Percentiles rank a stretch among this genome's conserved stretches.
These are phyloP conservation scores for Selene dorsalis DNA, from an alignment of 2,797 vertebrate genomes.

Conservation along the genomic window DNA sequence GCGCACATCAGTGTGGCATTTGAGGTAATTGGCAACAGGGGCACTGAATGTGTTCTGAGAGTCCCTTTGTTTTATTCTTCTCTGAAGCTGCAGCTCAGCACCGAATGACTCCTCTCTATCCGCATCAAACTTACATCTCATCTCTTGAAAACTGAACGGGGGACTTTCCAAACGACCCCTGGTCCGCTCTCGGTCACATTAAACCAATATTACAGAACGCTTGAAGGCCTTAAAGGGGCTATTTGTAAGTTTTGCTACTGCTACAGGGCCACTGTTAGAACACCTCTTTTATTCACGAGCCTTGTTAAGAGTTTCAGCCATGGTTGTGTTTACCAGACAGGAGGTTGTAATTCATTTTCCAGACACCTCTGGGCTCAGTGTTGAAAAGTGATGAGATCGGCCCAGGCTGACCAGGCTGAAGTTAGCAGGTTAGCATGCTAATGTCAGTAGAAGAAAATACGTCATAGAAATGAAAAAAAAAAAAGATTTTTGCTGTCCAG, in stretches of 20 bases:
- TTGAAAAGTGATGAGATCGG: too few species aligned
- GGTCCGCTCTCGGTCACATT: not conserved
- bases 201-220: not conserved
- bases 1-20: constrained; percentile 72
- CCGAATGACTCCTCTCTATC: constrained; percentile 34
- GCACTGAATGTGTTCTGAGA: constrained; percentile 39
- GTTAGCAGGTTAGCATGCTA: too few species aligned
- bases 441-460: too few species aligned
- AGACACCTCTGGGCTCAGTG: too few species aligned
- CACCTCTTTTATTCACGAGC: not conserved
- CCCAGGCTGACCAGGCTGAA: too few species aligned
- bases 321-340: too few species aligned
- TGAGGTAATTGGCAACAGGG: constrained; percentile 73
- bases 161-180: constrained; percentile 1
- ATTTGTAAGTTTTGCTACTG: not conserved
- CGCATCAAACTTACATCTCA: constrained; percentile 28
- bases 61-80: constrained; percentile 62
- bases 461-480: too few species aligned
- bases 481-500: too few species aligned
- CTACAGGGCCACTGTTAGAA: not conserved
- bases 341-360: too few species aligned
- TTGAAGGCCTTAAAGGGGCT: not conserved
- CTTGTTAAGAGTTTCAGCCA: not conserved
- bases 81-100: constrained; percentile 28
- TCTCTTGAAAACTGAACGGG: constrained; percentile 23